Percentiles rank a stretch among this genome's conserved stretches.
Conservation (phyloP, 2,797 vertebrate genomes). For the Thunnus albacares region DNA sequence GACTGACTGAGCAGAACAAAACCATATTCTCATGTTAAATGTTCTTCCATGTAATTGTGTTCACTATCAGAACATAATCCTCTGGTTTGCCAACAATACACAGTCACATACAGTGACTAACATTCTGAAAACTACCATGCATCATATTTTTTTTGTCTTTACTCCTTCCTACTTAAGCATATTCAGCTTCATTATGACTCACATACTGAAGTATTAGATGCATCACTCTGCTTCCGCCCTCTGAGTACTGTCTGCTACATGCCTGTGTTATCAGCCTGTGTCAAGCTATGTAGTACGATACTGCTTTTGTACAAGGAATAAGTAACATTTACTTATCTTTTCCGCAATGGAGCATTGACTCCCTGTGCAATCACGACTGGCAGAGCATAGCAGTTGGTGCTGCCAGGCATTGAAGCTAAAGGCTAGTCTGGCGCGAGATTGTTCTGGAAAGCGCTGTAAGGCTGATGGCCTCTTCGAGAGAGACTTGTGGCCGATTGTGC, state of each 20-base stretch:
- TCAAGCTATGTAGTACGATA: conserved; percentile 36
- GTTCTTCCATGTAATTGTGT: conserved; percentile 19
- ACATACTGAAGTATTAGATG: conserved; percentile 21
- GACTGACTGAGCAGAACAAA: not conserved
- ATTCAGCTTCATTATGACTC: conserved; percentile 29
- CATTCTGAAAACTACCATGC: not conserved
- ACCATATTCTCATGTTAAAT: not conserved
- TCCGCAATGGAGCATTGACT: conserved; percentile 51
- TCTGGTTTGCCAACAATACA: conserved; percentile 7
- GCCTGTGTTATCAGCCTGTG: conserved; percentile 33
- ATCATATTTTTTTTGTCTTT: conserved; percentile 5
- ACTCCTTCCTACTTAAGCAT: not conserved
- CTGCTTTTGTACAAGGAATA: conserved; percentile 40
- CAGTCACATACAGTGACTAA: conserved; percentile 15
- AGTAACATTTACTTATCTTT: conserved; percentile 54
- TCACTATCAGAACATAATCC: conserved; percentile 36
- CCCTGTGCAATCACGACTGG: conserved; percentile 48
- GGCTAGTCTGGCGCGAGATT: conserved; percentile 59
- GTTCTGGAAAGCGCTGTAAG: conserved; percentile 67
- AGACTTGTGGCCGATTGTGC: conserved; percentile 57
- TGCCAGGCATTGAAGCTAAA: conserved; percentile 62
- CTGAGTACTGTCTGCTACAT: not conserved
- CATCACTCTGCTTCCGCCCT: conserved; percentile 33
- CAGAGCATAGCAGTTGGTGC: conserved; percentile 53
- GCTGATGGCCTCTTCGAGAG: conserved; percentile 66